phyloP scores from a whole-genome alignment of 2,888 invertebrate species.

The Andrena camellia region DNA sequence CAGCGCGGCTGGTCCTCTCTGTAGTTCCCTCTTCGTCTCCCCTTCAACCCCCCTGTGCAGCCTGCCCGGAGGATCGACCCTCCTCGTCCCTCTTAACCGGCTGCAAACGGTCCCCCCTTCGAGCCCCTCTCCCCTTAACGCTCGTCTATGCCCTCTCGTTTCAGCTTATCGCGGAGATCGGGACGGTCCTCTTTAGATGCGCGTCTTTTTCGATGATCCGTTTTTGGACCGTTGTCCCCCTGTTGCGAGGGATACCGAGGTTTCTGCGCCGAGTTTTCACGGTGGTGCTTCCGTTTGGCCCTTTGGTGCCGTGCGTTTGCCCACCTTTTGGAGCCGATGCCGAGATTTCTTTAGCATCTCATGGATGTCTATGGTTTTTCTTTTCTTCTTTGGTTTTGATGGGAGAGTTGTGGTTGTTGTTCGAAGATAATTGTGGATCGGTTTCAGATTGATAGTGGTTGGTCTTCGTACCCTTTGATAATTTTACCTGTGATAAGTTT shows the following conservation, averaged over 20 bases:
- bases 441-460: too few species aligned
- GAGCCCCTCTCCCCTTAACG: not conserved
- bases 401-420: too few species aligned
- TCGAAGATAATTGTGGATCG: too few species aligned
- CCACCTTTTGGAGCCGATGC: not conserved
- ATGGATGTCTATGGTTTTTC: too few species aligned
- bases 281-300: not conserved
- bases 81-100: constrained; percentile 25
- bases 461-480: too few species aligned
- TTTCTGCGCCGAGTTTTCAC: not conserved
- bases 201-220: constrained; percentile 8
- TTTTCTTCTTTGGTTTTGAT: not conserved
- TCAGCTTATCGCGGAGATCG: not conserved
- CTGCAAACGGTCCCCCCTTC: not conserved
- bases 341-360: not conserved
- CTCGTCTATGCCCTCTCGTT: not conserved
- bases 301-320: not conserved
- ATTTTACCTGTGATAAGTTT: too few species aligned
- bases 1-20: constrained; percentile 48
- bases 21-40: constrained; percentile 19
- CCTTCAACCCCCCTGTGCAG: constrained; percentile 18
- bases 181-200: not conserved
- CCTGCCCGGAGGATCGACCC: constrained; percentile 23
- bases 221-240: constrained; percentile 1
- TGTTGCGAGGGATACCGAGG: not conserved